Percentiles rank a stretch among this genome's conserved stretches.
Conservation (phyloP, 2,113 vertebrate species). For the Takifugu bimaculatus region DNA sequence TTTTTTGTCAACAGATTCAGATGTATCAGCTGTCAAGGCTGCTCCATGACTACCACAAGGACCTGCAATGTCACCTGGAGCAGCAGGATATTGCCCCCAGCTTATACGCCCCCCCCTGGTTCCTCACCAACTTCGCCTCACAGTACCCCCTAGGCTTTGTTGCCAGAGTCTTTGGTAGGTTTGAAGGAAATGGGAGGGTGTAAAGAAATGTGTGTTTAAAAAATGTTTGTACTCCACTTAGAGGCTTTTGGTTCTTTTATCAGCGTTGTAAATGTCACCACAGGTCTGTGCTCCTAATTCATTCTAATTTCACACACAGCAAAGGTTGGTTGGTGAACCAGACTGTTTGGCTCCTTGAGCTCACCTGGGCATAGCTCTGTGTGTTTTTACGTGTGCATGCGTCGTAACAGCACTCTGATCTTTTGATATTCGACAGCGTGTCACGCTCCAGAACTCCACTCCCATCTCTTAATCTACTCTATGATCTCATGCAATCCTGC, state of each 20-base stretch:
- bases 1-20: conserved; percentile 80
- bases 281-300: too few species aligned
- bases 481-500: conserved; percentile 50
- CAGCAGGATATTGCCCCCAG: conserved; percentile 95
- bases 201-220: too few species aligned
- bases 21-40: conserved; percentile 98
- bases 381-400: conserved; percentile 6
- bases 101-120: conserved; percentile 96
- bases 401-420: conserved; percentile 22
- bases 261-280: too few species aligned
- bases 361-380: conserved; percentile 31
- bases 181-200: not conserved
- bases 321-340: conserved; percentile 27
- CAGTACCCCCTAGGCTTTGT: conserved; percentile 96
- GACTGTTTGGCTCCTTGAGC: conserved; percentile 52
- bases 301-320: not conserved
- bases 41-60: conserved; percentile 94
- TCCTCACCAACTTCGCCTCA: conserved; percentile 92
- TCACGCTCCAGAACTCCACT: conserved; percentile 34
- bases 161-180: conserved; percentile 88
- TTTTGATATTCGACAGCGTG: conserved; percentile 25
- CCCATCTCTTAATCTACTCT: conserved; percentile 50
- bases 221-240: too few species aligned
- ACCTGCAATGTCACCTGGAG: conserved; percentile 91
- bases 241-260: too few species aligned